Base-by-base conservation (phyloP, 2,113 vertebrate genomes). In the Oreochromis aureus region DNA sequence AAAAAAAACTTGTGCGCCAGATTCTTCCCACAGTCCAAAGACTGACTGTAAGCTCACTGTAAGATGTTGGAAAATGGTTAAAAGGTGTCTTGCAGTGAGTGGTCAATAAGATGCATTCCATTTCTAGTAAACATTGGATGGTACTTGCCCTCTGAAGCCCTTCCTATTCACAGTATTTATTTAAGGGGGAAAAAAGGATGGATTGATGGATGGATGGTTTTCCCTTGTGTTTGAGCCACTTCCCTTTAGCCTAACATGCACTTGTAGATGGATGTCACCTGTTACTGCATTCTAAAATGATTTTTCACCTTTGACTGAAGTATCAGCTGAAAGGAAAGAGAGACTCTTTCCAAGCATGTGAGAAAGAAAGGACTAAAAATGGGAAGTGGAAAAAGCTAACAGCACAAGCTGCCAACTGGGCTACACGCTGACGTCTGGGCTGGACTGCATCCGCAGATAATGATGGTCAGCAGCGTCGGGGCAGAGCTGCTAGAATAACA, bases 391-490 rank as follows among this genome's bases (percentile, higher is more conserved):
- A 92, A 94, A 93, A 91, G 93, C 56, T 86, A 94, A 94, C 88
- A 82, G 73, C 89, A 80, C 10, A 16, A 76, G 56, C 87, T 89
- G 95, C 91, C 93, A 89, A 85, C 86, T 32, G 51, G 73, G 88
- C 82, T 54, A 13, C 3, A 6, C 6, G 24, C 88, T 92, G 93
- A 93, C 86, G 86, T 90, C 54, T 27, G 84, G 56, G 66, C 81
- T 81, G 6, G 87, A 91, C 92, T 92, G 91, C 88, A 92, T 95
- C 94, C 89, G 91, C 87, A 86, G 92, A 95, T 95, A 94, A 89
- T 88, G 82, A 92, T 90, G 88, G 93, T 92, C 94, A 83, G 92
- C 54, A 36, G 90, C 69, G 86, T 56, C 48, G 22, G 18, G 87
- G 87, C 82, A 24, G 84, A 89, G 90, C 84, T 51, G 51, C 63